These are phyloP conservation scores for Chunga burmeisteri DNA, from an alignment of 2,113 vertebrate genomes.

Conservation along the genomic window DNA sequence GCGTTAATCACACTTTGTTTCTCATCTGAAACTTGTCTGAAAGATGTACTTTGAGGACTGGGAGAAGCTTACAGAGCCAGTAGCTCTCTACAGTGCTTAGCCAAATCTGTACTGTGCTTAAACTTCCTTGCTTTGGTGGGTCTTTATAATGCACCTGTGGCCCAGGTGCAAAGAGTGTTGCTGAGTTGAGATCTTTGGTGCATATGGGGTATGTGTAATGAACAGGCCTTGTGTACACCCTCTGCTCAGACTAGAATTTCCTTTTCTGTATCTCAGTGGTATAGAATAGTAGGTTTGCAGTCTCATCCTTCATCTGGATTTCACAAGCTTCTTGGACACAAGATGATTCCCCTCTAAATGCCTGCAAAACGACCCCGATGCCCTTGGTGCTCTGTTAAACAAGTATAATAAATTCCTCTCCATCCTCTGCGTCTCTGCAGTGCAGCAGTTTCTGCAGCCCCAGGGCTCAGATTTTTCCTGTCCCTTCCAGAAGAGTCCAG, in stretches of 20 bases:
- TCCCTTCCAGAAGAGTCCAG: background rate
- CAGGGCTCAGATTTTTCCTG: background rate
- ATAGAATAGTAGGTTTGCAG: background rate
- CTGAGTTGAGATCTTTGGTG: background rate
- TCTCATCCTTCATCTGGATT: background rate
- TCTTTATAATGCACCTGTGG: background rate
- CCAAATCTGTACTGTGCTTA: background rate
- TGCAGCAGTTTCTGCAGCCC: background rate
- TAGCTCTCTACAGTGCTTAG: fast-evolving
- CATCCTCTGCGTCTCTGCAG: background rate
- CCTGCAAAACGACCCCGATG: background rate
- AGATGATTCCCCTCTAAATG: background rate
- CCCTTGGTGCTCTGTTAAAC: background rate
- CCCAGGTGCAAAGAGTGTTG: background rate
- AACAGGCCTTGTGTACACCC: background rate
- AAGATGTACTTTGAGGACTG: background rate
- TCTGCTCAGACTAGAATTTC: background rate
- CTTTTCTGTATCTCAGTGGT: background rate
- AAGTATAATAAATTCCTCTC: background rate
- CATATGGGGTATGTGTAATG: too few relatives aligned
- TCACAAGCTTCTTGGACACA: background rate
- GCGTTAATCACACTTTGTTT: background rate
- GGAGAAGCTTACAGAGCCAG: background rate
- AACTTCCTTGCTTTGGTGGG: background rate
- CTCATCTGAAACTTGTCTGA: background rate